phyloP scores from a whole-genome alignment of 2,888 invertebrate genomes.

The Lottia gigantea region DNA sequence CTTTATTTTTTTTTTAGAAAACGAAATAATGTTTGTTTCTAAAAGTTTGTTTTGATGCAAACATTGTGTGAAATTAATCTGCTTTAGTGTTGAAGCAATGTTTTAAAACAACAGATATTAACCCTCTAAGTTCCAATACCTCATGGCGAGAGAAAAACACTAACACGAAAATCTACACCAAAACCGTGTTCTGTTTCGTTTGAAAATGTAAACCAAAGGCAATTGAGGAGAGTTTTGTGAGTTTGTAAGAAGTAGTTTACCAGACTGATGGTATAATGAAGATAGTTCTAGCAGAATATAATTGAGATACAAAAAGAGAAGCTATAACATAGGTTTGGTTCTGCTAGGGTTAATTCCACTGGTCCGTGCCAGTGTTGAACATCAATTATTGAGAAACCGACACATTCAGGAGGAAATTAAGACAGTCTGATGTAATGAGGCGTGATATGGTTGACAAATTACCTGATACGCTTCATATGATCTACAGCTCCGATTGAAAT shows the following conservation, averaged over 20 bases:
- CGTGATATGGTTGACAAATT: slow-evolving; percentile 19
- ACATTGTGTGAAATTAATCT: too few relatives aligned
- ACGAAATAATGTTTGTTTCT: too few relatives aligned
- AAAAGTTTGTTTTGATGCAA: too few relatives aligned
- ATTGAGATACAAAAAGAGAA: not conserved
- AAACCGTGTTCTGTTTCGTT: not conserved
- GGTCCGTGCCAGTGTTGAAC: slow-evolving; percentile 23
- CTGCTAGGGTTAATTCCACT: slow-evolving; percentile 15
- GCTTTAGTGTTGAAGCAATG: not conserved
- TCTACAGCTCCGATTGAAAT: not conserved
- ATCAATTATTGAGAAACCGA: slow-evolving; percentile 25
- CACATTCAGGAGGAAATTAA: slow-evolving; percentile 22
- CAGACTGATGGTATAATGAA: not conserved
- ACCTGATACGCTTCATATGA: slow-evolving; percentile 13
- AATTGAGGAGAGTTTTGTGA: slow-evolving; percentile 2
- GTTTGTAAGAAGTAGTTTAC: not conserved
- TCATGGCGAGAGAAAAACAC: not conserved
- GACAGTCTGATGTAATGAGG: slow-evolving; percentile 21
- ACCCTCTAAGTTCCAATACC: not conserved
- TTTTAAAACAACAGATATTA: slow-evolving; percentile 1
- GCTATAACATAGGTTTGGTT: slow-evolving; percentile 4
- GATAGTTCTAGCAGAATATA: not conserved
- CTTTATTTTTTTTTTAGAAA: too few relatives aligned
- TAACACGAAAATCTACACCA: slow-evolving; percentile 2
- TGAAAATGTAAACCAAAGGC: slow-evolving; percentile 6